Conservation (phyloP, 1,140 invertebrate species). For the Eufriesea mexicana region DNA sequence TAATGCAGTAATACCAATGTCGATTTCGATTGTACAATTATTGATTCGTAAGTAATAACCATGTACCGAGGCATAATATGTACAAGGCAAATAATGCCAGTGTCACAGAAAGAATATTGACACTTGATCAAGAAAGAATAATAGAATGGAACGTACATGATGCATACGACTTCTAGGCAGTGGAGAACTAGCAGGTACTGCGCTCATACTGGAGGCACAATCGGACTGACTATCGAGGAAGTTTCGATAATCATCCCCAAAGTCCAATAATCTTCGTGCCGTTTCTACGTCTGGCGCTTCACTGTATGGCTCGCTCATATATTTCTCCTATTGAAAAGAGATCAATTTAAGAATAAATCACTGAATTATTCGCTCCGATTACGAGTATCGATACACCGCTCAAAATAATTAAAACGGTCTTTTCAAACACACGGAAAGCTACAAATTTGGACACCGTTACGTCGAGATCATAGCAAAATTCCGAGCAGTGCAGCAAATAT, state of each 20-base stretch:
- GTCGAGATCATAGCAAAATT: too few species aligned
- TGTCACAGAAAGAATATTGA: constrained; percentile 73
- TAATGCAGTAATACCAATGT: neutral
- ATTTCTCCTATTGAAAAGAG: constrained; percentile 88
- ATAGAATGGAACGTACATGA: constrained; percentile 76
- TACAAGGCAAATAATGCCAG: neutral
- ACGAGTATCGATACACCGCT: too few species aligned
- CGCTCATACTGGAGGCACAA: constrained; percentile 89
- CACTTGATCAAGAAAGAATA: constrained; percentile 72
- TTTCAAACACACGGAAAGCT: neutral
- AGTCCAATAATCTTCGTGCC: constrained; percentile 90
- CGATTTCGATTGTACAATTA: constrained; percentile 1
- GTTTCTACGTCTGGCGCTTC: constrained; percentile 94
- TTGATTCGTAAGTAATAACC: neutral
- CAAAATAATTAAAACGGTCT: neutral
- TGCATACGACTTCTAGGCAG: constrained; percentile 74
- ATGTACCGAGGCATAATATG: neutral
- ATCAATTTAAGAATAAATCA: neutral
- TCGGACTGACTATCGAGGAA: constrained; percentile 94
- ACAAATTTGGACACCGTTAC: neutral
- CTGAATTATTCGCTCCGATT: neutral
- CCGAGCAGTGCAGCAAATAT: too few species aligned
- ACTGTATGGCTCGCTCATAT: constrained; percentile 94
- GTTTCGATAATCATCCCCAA: constrained; percentile 95
- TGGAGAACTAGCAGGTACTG: constrained; percentile 77